phyloP scores from a whole-genome alignment of 2,888 invertebrate genomes.

The Phaonia tiefii region DNA sequence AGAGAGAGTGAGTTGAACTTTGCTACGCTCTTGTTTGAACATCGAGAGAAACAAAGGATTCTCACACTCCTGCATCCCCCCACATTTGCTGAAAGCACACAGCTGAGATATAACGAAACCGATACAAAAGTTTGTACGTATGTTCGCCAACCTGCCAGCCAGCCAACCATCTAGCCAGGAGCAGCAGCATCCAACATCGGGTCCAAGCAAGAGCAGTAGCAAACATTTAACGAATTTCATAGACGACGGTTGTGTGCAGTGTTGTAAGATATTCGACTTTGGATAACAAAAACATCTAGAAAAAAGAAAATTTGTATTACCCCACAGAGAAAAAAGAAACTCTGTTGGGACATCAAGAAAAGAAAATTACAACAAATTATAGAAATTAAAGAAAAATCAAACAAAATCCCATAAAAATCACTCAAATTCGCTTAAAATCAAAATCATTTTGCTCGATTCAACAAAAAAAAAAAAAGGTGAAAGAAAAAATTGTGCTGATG shows the following conservation, averaged over 20 bases:
- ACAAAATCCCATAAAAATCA: constrained; percentile 12
- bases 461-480: constrained; percentile 44
- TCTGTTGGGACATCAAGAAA: constrained; percentile 26
- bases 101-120: not conserved
- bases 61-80: constrained; percentile 14
- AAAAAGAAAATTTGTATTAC: constrained; percentile 26
- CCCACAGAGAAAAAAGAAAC: not conserved
- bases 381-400: constrained; percentile 9
- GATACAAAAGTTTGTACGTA: too few relatives aligned
- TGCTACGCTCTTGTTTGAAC: too few relatives aligned
- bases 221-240: constrained; percentile 80
- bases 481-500: constrained; percentile 47
- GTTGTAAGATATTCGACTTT: constrained; percentile 72
- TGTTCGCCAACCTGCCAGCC: too few relatives aligned
- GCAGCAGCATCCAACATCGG: constrained; percentile 63
- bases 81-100: constrained; percentile 20
- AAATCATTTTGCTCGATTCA: not conserved
- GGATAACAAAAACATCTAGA: constrained; percentile 64
- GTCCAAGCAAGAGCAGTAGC: constrained; percentile 63
- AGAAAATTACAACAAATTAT: constrained; percentile 16
- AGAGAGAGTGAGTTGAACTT: too few relatives aligned
- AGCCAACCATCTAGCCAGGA: constrained; percentile 58
- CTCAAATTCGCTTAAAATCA: constrained; percentile 13
- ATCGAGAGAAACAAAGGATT: not conserved
- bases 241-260: constrained; percentile 79